These are phyloP conservation scores for Clytia hemisphaerica DNA, from an alignment of 30 jellyfish, hydroid and myxozoan species.

Conservation along the genomic window DNA sequence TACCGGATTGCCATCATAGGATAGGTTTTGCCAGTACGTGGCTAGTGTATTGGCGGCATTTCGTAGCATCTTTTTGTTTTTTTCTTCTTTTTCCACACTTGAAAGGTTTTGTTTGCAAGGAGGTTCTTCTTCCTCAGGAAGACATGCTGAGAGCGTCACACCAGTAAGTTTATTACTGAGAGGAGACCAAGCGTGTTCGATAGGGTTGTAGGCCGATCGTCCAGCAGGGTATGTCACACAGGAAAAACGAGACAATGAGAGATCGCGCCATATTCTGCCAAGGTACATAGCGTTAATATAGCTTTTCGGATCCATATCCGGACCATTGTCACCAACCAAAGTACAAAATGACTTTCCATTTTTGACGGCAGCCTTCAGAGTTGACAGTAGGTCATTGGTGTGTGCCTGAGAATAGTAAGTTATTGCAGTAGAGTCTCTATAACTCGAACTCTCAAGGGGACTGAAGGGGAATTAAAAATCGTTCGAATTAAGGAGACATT, in stretches of 20 bases:
- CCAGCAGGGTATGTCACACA: no score
- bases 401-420: no score
- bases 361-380: neutral
- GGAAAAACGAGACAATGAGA: no score
- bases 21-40: neutral
- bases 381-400: slow-evolving; percentile 1
- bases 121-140: neutral
- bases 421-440: no score
- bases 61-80: neutral
- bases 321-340: neutral
- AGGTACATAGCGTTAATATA: neutral
- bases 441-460: no score
- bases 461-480: no score
- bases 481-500: no score
- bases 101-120: no score
- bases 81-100: neutral
- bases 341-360: neutral
- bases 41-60: neutral
- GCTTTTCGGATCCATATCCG: slow-evolving; percentile 3
- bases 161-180: neutral
- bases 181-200: slow-evolving; percentile 6
- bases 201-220: neutral
- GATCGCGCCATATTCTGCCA: neutral
- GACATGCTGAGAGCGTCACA: neutral
- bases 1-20: neutral